phyloP scores from a whole-genome alignment of 2,113 vertebrate genomes.

The Tricholaema leucomelas region DNA sequence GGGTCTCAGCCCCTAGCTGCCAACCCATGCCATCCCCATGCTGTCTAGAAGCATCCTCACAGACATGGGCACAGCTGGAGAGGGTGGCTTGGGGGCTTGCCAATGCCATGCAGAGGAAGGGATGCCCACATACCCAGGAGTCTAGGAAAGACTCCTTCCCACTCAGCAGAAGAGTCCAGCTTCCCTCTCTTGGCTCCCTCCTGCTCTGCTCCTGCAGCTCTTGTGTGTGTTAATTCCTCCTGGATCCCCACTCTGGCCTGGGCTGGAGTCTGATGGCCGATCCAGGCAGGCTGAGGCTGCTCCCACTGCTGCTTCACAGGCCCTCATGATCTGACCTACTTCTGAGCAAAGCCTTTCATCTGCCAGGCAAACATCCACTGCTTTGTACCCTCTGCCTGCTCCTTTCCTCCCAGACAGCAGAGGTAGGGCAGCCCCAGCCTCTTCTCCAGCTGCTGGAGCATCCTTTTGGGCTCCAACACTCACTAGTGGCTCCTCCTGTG shows the following conservation, averaged over 20 bases:
- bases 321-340: not conserved
- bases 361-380: not conserved
- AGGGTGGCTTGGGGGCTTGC: not conserved
- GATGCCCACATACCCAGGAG: fast-evolving
- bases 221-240: not conserved
- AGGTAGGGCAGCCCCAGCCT: not conserved
- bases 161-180: not conserved
- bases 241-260: not conserved
- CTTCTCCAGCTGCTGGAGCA: not conserved
- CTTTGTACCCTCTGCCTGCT: not conserved
- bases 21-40: fast-evolving
- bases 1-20: not conserved
- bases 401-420: not conserved
- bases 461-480: not conserved
- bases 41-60: not conserved
- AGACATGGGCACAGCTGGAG: not conserved
- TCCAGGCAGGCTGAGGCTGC: not conserved
- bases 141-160: not conserved
- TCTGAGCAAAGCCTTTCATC: not conserved
- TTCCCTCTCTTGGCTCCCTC: not conserved
- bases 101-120: not conserved
- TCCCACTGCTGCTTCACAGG: not conserved
- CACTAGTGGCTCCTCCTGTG: not conserved
- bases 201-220: not conserved
- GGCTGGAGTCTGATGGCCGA: not conserved